Conservation (phyloP, 2,113 vertebrate species). For the Chascanopsetta lugubris region DNA sequence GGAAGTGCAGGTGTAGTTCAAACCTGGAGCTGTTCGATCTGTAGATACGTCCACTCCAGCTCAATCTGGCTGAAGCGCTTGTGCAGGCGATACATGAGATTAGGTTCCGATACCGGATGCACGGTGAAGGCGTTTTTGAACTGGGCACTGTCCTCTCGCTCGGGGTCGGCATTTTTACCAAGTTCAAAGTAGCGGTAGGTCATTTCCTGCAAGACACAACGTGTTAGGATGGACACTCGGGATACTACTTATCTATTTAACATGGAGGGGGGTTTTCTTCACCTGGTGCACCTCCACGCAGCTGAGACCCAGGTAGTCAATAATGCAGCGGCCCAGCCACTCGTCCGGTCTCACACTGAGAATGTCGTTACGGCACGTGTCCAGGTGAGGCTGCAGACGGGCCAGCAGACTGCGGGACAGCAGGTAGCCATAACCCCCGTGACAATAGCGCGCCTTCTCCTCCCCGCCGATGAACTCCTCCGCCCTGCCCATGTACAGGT, state of each 20-base stretch:
- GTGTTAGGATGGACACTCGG: not conserved
- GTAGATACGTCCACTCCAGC: conserved; percentile 87
- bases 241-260: not conserved
- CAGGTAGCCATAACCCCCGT: conserved; percentile 94
- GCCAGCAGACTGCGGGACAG: conserved; percentile 92
- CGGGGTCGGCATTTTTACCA: conserved; percentile 90
- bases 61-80: conserved; percentile 92
- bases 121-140: conserved; percentile 89
- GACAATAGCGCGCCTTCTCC: conserved; percentile 91
- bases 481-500: conserved; percentile 90
- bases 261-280: conserved; percentile 20
- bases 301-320: conserved; percentile 90
- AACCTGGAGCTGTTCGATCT: conserved; percentile 96
- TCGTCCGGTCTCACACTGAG: conserved; percentile 94
- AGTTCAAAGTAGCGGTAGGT: conserved; percentile 90
- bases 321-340: conserved; percentile 97
- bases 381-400: conserved; percentile 87
- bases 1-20: conserved; percentile 3
- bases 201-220: conserved; percentile 83
- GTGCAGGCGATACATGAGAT: conserved; percentile 94
- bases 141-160: conserved; percentile 86
- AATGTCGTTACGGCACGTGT: conserved; percentile 94
- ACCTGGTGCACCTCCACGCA: conserved; percentile 93
- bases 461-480: conserved; percentile 95
- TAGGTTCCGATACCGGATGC: conserved; percentile 89